Evolutionary conservation across 35 echinoderm and acorn worm genomes (phyloP), one percentile per base, ranked within the genome.

Genomic region (Diadema setosum): DNA sequence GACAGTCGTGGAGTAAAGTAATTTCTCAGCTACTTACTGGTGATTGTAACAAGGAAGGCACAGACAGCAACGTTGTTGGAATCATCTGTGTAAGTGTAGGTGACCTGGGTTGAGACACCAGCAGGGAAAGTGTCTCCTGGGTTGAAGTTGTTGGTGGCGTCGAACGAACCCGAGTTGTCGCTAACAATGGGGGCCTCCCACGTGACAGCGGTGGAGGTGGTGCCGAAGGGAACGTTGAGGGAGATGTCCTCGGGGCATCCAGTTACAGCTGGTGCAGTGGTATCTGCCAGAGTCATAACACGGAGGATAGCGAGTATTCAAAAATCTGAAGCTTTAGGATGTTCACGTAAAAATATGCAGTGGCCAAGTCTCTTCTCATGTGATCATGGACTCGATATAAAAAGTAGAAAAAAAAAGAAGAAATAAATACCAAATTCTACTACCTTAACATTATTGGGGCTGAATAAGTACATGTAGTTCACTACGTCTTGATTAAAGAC

Each of bases 141-240:
- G 7, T 46, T 35, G 18, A 26, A n/a, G 2, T 55, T 49, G 25
- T 45, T 56, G 17, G 31, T 41, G 23, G 85, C 75, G 1, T 39
- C 41, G 8, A 82, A 39, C 20, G 36, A 32, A 20, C 42, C 46
- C 2, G 82, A 86, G 81, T 97, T 85, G 61, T 93, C 82, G 29
- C 24, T 83, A 46, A 84, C 90, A 15, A 67, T 85, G 18, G 94
- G 94, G 39, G 43, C n/a, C 3, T 34, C 85, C 94, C 94, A 97
- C 29, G 82, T 26, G 46, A 97, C 87, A 27, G 50, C 30, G 16
- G 18, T 65, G 8, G 35, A 45, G 8, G 75, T 67, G 42, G 48
- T 81, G 29, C 84, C 40, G 39, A 82, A 82, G 49, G 86, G 35
- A 23, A 90, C 87, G 40, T 59, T 44, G 5, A 37, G 46, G 56